phyloP scores from a whole-genome alignment of 2,888 invertebrate species.

The Eustalomyia histrio region DNA sequence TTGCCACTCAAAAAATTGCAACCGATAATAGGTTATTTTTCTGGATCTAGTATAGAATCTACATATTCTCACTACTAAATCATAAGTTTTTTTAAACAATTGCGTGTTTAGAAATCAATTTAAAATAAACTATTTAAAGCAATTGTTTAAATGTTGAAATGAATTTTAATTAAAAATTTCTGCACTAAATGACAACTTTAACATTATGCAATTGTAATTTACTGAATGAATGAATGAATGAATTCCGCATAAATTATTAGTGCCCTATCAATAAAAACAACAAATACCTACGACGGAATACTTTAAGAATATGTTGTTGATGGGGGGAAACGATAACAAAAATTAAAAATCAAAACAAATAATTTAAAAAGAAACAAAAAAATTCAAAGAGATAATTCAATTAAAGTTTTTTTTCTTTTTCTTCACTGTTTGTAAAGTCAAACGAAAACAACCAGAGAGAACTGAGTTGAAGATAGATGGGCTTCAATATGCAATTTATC shows the following conservation, averaged over 20 bases:
- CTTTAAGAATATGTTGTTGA: neutral
- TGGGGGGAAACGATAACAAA: conserved; percentile 25
- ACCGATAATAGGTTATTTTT: too few species aligned
- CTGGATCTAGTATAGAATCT: too few species aligned
- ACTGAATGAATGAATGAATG: conserved; percentile 32
- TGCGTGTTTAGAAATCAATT: too few species aligned
- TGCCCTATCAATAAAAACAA: conserved; percentile 31
- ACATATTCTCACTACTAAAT: too few species aligned
- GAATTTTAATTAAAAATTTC: conserved; percentile 10
- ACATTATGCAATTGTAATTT: conserved; percentile 44
- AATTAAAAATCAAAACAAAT: conserved; percentile 48
- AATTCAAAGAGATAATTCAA: conserved; percentile 44
- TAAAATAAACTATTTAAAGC: too few species aligned
- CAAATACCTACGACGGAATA: conserved; percentile 3
- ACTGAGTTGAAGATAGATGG: conserved; percentile 13
- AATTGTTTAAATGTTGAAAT: too few species aligned
- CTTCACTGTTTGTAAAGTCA: conserved; percentile 10
- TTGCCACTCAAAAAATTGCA: too few species aligned
- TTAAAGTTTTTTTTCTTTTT: conserved; percentile 34
- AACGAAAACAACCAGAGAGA: conserved; percentile 1
- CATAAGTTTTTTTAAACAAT: too few species aligned
- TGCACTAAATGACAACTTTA: conserved; percentile 29
- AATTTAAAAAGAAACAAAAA: too few species aligned
- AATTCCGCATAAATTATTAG: conserved; percentile 28
- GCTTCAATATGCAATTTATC: conserved; percentile 7